phyloP scores from a whole-genome alignment of 2,797 vertebrate genomes.

The Iguana delicatissima region DNA sequence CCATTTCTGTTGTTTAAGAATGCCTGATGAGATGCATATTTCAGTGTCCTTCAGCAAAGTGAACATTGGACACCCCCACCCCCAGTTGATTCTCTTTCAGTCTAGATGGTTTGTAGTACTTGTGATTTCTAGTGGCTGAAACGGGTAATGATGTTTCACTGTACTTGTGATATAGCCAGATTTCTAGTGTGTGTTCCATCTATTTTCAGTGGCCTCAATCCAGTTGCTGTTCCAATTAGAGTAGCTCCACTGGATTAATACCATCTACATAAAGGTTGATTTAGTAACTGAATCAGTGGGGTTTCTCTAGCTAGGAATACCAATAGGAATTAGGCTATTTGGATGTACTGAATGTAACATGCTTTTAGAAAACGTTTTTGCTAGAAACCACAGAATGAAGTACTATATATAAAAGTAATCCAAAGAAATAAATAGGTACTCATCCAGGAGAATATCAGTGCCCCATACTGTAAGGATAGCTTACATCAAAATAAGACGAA shows the following conservation, averaged over 20 bases:
- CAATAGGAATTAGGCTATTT: too few relatives aligned
- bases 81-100: not conserved
- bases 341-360: not conserved
- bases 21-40: not conserved
- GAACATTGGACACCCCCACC: too few relatives aligned
- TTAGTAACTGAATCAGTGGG: too few relatives aligned
- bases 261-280: too few relatives aligned
- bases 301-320: too few relatives aligned
- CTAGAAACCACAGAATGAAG: not conserved
- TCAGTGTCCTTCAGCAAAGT: not conserved
- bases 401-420: not conserved
- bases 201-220: not conserved
- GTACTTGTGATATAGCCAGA: not conserved
- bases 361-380: not conserved
- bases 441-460: not conserved
- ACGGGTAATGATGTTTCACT: not conserved
- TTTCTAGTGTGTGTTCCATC: not conserved
- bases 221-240: too few relatives aligned
- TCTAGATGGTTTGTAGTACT: not conserved
- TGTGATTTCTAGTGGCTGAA: not conserved
- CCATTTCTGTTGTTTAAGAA: not conserved
- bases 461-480: not conserved
- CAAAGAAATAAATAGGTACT: not conserved
- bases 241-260: too few relatives aligned
- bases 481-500: not conserved